Evolutionary conservation across 2,888 invertebrate genomes (phyloP), one percentile per base, ranked within the genome.

Genomic region (Colostygia pectinataria): DNA sequence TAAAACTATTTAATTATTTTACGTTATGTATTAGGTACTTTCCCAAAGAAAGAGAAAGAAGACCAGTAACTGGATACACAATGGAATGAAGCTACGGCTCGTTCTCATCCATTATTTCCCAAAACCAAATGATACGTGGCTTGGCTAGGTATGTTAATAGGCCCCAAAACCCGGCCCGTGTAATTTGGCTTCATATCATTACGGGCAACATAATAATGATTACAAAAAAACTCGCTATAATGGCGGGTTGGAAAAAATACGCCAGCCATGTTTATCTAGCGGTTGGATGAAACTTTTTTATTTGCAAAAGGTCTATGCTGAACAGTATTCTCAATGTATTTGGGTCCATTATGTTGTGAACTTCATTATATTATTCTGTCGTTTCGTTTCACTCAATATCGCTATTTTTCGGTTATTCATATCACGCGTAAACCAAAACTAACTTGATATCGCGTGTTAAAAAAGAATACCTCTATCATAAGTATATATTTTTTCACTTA

Each of bases 171-270:
- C 67, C 65, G 64, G 65, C 74, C 79, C 80, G 78, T 85, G 71
- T 89, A 89, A 89, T 89, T 89, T 88, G 67, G 76, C 66, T 80
- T 78, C 77, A 75, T 86, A 84, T 86, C 84, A 89, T 89, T 88
- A 88, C 74, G 71, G 57, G 66, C 66, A 65, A 65, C 75, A 68
- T 71, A 77, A n/a, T 87, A 86, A 86, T 86, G 84, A 80, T 74
- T 61, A 59, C 64, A 71, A 67, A 65, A 71, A 78, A 80, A 74
- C 63, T 47, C 43, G 64, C 64, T 60, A 72, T 84, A 84, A 86
- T 84, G 79, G 66, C 63, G 28, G 46, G 44, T 37, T n/a, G 13
- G 68, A 71, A 80, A 79, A 83, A 77, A 58, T 62, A 49, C 48
- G 59, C 57, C 20, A 53, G 64, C 71, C 68, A 68, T 71, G 66